Base-by-base conservation (phyloP, 1,140 invertebrate species). In the Phymorhynchus buccinoides region DNA sequence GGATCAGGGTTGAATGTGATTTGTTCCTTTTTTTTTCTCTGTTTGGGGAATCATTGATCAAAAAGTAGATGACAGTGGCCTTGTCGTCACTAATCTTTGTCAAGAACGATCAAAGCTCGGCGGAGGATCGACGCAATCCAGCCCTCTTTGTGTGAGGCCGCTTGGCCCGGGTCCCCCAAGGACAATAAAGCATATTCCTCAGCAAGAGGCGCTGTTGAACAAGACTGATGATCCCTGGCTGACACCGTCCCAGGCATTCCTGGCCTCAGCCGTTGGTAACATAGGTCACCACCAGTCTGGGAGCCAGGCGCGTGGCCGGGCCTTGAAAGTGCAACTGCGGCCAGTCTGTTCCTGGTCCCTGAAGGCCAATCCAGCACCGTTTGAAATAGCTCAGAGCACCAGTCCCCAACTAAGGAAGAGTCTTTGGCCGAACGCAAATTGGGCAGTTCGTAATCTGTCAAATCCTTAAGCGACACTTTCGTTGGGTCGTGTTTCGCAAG, bases 61-160 rank as follows among this genome's bases (percentile, higher is more conserved):
- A 71, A 71, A 32, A 35, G 30, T 35, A 71, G 68, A 71, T 32
- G 68, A 32, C 30, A 71, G 68, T 71, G 68, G 30, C 68, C 30
- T 71, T 35, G 68, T 71, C 68, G 68, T 71, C 30, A 37, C 35
- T 71, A 71, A 71, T 71, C 68, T 71, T 71, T 71, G 30, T 71
- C 68, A 37, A 71, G 16, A 35, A 71, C 68, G 30, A 35, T 71
- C 68, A 32, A 71, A 71, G 68, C 30, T 71, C 56, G n/a, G n/a
- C 56, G 56, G 56, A 14, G 56, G 56, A 27, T 27, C 56, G 14
- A 62, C 56, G 56, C 56, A 62, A 62, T 22, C 56, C 14, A 27
- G n/a, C 56, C 56, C 56, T 27, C 4, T 14, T 27, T 62, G 14
- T 62, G 22, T 62, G 56, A 62, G 22, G 56, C 56, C 22, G 56